A percentile compares a stretch with the other conserved stretches of the same genome.
phyloP scores from a whole-genome alignment of 1,140 invertebrate species.

The Zaprionus gabonicus region DNA sequence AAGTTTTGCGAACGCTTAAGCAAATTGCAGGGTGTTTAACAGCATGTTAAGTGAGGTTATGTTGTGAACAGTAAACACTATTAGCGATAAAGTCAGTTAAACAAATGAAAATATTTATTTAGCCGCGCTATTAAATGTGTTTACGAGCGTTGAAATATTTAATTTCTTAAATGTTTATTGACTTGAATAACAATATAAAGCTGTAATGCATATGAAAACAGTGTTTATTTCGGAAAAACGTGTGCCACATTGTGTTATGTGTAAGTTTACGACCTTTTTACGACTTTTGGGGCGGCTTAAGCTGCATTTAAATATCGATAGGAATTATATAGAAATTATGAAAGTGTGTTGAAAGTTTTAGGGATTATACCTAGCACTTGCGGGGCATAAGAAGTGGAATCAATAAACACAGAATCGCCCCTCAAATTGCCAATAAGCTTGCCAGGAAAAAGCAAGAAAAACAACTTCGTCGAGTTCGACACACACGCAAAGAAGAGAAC shows the following conservation, averaged over 20 bases:
- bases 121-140: neutral
- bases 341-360: neutral
- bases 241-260: neutral
- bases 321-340: neutral
- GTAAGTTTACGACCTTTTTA: neutral
- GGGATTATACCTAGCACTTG: neutral
- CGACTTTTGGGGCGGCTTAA: neutral
- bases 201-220: neutral
- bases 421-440: conserved; percentile 8
- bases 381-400: conserved; percentile 18
- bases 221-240: neutral
- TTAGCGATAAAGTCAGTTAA: neutral
- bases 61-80: neutral
- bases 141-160: conserved; percentile 1
- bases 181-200: conserved; percentile 6
- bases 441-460: neutral
- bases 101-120: neutral
- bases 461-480: neutral
- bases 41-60: neutral
- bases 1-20: conserved; percentile 20
- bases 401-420: conserved; percentile 29
- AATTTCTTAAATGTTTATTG: neutral
- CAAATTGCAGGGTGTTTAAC: conserved; percentile 14
- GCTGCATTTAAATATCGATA: neutral
- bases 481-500: neutral